Evolutionary conservation across 2,888 invertebrate species (phyloP), one percentile per base, ranked within the genome.

Genomic region (Anarsia innoxiella): DNA sequence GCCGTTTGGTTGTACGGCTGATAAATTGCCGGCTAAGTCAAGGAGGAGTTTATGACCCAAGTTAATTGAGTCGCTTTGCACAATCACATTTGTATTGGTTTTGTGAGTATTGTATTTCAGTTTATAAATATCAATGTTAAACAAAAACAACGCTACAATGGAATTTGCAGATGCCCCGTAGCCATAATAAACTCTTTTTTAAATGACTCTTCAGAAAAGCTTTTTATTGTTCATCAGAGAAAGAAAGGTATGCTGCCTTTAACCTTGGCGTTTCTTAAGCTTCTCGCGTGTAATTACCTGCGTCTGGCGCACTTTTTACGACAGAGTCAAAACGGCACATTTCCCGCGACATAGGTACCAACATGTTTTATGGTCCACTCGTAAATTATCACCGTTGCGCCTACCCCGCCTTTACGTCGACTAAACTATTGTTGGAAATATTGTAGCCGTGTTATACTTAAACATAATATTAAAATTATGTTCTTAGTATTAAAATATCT

Each of bases 31-130:
- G 59, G 59, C 56, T 45, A 3, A 42, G 48, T 47, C 43, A 46
- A 46, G 42, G 42, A 48, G 38, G 51, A 51, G 55, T 61, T 67
- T 65, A 62, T 56, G 64, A 60, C 49, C 45, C 41, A 44, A 44
- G 56, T 63, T 66, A 66, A 68, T 69, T 66, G 59, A 66, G 66
- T 64, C 61, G 65, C 57, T n/a, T n/a, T n/a, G n/a, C n/a, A n/a
- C n/a, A n/a, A n/a, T n/a, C n/a, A n/a, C n/a, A n/a, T n/a, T n/a
- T n/a, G n/a, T n/a, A n/a, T n/a, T n/a, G n/a, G n/a, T n/a, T n/a
- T n/a, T n/a, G n/a, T n/a, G n/a, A n/a, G n/a, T n/a, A n/a, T n/a
- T n/a, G n/a, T n/a, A n/a, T n/a, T n/a, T n/a, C n/a, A n/a, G n/a
- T n/a, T n/a, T n/a, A n/a, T n/a, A n/a, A n/a, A n/a, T n/a, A n/a